Percentiles rank a stretch among this genome's conserved stretches.
phyloP scores from a whole-genome alignment of 2,797 vertebrate species.

The Carcharodon carcharias region DNA sequence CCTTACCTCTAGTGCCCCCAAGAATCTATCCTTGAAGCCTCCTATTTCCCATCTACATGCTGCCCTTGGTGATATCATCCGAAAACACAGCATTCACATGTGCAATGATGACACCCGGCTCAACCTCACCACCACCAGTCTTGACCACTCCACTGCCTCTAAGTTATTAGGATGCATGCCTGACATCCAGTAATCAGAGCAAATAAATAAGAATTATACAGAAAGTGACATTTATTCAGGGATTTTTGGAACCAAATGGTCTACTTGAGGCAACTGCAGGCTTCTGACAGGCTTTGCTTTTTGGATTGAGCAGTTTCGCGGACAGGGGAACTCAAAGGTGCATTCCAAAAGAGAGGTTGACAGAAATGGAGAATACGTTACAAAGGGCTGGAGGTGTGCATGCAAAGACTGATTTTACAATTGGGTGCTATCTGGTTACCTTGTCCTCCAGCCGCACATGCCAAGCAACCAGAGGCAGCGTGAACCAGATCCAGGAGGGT shows the following conservation, averaged over 20 bases:
- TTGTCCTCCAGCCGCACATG: not conserved
- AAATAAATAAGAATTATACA: not conserved
- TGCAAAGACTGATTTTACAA: not conserved
- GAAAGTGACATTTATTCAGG: not conserved
- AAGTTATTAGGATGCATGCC: not conserved
- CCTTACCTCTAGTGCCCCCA: not conserved
- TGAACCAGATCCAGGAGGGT: not conserved
- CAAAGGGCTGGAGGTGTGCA: not conserved
- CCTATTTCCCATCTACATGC: not conserved
- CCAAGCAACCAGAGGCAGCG: not conserved
- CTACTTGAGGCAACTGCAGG: not conserved
- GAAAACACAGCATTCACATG: not conserved
- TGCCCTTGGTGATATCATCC: not conserved
- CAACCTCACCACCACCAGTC: not conserved
- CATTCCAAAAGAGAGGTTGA: not conserved
- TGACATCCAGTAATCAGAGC: not conserved
- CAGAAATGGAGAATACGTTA: not conserved
- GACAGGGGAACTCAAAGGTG: not conserved
- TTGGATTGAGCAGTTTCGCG: not conserved
- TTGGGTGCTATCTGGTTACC: not conserved
- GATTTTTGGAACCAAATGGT: not conserved
- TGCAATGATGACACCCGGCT: not conserved
- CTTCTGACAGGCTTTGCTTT: not conserved
- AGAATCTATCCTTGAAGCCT: not conserved
- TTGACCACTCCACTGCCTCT: not conserved